Evolutionary conservation across 1,140 invertebrate species (phyloP).

Genomic region (Idris sp.): DNA sequence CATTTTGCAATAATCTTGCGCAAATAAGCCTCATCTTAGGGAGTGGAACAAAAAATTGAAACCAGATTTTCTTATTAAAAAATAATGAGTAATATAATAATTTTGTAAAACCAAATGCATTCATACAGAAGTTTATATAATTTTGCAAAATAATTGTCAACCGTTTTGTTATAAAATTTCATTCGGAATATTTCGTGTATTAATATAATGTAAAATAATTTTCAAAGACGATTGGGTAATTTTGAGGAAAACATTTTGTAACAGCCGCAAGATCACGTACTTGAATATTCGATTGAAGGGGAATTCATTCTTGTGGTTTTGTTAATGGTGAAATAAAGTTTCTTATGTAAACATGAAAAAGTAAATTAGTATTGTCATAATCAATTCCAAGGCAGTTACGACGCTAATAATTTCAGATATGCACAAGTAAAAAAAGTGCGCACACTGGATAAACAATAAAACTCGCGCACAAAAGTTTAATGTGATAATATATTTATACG

Average conservation of each 20-base stretch:
- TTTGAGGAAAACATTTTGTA: constrained; percentile 9
- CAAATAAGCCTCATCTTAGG: constrained; percentile 6
- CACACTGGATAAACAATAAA: too few species aligned
- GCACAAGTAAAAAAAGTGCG: constrained; percentile 21
- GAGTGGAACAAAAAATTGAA: too few species aligned
- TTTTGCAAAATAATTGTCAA: too few species aligned
- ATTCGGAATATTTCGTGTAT: constrained; percentile 6
- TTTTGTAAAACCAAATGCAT: too few species aligned
- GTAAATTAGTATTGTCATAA: constrained; percentile 9
- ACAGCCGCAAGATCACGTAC: constrained; percentile 15
- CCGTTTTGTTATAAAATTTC: too few species aligned
- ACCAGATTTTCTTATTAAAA: not conserved
- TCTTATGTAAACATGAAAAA: constrained; percentile 23
- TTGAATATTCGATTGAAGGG: constrained; percentile 7
- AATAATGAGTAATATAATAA: too few species aligned
- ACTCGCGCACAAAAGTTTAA: too few species aligned
- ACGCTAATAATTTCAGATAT: constrained; percentile 13
- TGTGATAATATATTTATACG: too few species aligned
- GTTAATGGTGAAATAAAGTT: constrained; percentile 22
- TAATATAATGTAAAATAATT: constrained; percentile 12
- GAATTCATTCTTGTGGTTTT: constrained; percentile 26
- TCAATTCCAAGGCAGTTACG: constrained; percentile 19
- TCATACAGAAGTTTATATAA: too few species aligned
- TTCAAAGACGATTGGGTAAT: constrained; percentile 6
- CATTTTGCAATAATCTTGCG: constrained; percentile 38